Evolutionary conservation across 2,113 vertebrate species (phyloP).

Genomic region (Carollia perspicillata): DNA sequence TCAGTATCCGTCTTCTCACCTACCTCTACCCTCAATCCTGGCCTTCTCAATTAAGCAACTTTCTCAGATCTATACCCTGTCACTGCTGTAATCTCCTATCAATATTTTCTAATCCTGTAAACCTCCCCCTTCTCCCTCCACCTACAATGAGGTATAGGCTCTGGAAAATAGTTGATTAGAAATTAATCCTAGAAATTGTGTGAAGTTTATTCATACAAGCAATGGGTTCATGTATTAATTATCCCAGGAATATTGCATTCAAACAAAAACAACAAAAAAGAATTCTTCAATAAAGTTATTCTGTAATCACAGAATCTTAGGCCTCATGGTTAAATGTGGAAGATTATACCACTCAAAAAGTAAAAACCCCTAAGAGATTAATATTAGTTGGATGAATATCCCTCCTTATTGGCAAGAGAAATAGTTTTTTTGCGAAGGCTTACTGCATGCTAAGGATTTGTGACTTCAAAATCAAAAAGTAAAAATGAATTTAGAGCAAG

Average conservation of each 20-base stretch:
- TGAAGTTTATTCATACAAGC: background rate
- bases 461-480: background rate
- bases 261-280: background rate
- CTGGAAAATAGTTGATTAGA: background rate
- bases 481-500: background rate
- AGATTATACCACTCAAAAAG: background rate
- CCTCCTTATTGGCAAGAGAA: background rate
- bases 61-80: background rate
- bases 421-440: background rate
- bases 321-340: background rate
- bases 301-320: background rate
- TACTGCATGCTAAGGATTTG: background rate
- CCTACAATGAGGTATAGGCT: background rate
- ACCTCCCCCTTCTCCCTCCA: rapidly evolving
- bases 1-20: background rate
- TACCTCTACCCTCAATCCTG: background rate
- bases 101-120: background rate
- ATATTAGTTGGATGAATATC: background rate
- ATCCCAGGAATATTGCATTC: background rate
- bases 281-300: background rate
- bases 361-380: background rate
- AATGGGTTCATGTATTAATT: background rate
- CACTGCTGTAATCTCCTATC: background rate
- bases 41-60: background rate
- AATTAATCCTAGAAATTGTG: background rate